A percentile compares a stretch with the other conserved stretches of the same genome.
Conservation (phyloP, 2,888 invertebrate genomes). For the Falcaria lacertinaria region DNA sequence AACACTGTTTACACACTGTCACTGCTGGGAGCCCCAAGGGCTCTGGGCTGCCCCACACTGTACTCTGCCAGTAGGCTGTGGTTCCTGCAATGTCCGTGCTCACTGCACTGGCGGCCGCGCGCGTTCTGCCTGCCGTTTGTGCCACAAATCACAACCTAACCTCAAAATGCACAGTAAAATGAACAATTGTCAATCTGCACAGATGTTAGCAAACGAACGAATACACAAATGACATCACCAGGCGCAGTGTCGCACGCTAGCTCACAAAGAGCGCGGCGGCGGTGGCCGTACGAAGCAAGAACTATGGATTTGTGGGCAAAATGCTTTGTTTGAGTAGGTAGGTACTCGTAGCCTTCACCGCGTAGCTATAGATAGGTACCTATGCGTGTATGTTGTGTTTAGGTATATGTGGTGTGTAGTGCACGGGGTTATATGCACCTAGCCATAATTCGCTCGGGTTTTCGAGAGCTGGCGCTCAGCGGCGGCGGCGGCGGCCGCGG, state of each 20-base stretch:
- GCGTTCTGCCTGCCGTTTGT: constrained; percentile 26
- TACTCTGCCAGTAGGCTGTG: constrained; percentile 14
- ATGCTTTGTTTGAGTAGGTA: constrained; percentile 76
- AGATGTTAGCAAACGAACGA: constrained; percentile 61
- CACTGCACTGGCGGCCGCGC: constrained; percentile 15
- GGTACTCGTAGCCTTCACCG: constrained; percentile 71
- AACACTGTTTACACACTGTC: constrained; percentile 23
- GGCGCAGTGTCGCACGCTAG: constrained; percentile 43
- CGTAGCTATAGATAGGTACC: constrained; percentile 58
- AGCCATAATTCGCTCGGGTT: constrained; percentile 61
- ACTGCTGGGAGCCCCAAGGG: constrained; percentile 21
- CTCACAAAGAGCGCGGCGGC: constrained; percentile 56
- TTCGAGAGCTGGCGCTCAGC: constrained; percentile 43
- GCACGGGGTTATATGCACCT: constrained; percentile 60
- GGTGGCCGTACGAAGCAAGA: constrained; percentile 47
- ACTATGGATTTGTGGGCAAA: constrained; percentile 66
- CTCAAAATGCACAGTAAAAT: constrained; percentile 68
- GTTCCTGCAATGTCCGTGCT: constrained; percentile 14
- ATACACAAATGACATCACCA: constrained; percentile 55
- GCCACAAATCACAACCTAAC: constrained; percentile 63
- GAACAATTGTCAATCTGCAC: constrained; percentile 53
- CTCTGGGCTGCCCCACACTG: constrained; percentile 35
- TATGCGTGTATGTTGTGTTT: constrained; percentile 49
- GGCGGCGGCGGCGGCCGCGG: constrained; percentile 38
- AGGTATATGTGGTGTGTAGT: constrained; percentile 32